These are phyloP conservation scores for Adelges cooleyi DNA, from an alignment of 1,140 invertebrate species.

Conservation along the genomic window DNA sequence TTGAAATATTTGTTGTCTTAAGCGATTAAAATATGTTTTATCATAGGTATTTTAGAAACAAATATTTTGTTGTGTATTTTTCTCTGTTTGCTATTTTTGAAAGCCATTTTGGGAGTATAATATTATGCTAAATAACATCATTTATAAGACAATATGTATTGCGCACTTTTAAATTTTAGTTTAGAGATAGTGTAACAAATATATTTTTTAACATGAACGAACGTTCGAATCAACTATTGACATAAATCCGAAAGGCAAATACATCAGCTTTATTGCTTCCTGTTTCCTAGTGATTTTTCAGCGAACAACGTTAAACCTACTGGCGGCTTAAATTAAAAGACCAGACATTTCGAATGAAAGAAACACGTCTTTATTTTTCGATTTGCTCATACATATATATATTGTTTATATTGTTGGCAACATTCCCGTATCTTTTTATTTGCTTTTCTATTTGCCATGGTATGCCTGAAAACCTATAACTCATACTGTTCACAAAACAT, in stretches of 20 bases:
- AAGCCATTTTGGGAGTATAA: background rate
- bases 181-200: background rate
- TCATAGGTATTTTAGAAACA: too few relatives aligned
- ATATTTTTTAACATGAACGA: background rate
- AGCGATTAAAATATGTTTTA: too few relatives aligned
- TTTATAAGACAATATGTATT: too few relatives aligned
- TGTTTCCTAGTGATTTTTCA: background rate
- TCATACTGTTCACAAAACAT: background rate
- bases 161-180: too few relatives aligned
- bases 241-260: too few relatives aligned
- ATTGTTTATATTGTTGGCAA: background rate
- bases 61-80: too few relatives aligned
- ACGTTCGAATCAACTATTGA: background rate
- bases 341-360: background rate
- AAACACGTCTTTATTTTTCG: background rate
- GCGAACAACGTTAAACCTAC: background rate
- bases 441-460: background rate
- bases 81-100: background rate
- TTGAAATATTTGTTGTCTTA: too few relatives aligned
- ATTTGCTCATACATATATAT: too few relatives aligned
- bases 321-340: background rate
- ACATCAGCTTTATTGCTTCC: conserved; percentile 5
- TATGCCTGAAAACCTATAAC: too few relatives aligned
- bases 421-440: background rate
- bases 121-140: too few relatives aligned